Base-by-base conservation (phyloP, 2,113 vertebrate species). In the Martes martes region DNA sequence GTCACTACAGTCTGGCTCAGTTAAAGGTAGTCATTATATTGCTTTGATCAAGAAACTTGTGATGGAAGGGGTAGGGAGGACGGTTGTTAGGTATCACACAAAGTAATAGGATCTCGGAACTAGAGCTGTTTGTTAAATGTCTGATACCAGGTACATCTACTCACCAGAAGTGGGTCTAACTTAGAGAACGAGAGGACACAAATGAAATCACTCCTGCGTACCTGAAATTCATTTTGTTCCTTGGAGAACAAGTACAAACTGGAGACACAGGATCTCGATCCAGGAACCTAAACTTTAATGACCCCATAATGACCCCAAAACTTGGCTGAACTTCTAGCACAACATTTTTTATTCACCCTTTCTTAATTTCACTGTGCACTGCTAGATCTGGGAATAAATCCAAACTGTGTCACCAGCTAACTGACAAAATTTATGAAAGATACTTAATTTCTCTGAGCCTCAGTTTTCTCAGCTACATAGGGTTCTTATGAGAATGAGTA, bases 311-410 rank as follows among this genome's bases (percentile, higher is more conserved):
- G 86, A 42, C 31, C 42, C 61, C 57, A 80, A n/a, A 36, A 94
- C 26, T 71, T 55, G 82, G 69, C 0, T 95, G 31, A 96, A 69
- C 42, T 83, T 94, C 50, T 28, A 31, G 39, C 23, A 84, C 36
- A 85, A 79, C 63, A 39, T 52, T 85, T 96, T 86, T 92, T 63
- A 92, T 61, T 96, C n/a, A 88, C 5, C 26, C 24, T 79, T 93
- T 94, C 33, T 57, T 95, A n/a, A 92, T 59, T 95, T 82, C 36
- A 84, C 36, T 81, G 91, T 96, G 55, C 16, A 74, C 6, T n/a
- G 28, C 80, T 45, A 63, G 19, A 91, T 79, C 26, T 83, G 50
- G 28, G 52, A 94, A 91, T 65, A 67, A 97, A 89, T 50, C 18
- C 45, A 89, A 80, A 26, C 59, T 88, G 9, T 52, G 31, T 45